Evolutionary conservation across 1,140 invertebrate species (phyloP).

Genomic region (Ruditapes philippinarum): DNA sequence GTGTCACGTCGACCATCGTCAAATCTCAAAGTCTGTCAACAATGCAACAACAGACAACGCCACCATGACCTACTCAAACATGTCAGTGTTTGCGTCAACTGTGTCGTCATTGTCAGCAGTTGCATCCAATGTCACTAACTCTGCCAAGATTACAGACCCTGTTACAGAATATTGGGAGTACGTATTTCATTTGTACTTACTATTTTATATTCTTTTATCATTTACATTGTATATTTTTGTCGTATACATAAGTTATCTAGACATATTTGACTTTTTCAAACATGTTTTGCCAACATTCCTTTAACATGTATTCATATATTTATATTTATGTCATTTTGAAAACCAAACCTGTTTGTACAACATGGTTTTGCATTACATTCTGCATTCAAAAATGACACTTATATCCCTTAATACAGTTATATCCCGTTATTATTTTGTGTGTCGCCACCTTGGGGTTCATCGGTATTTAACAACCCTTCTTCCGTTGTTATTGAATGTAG

Average conservation of each 20-base stretch:
- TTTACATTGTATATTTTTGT: too few relatives aligned
- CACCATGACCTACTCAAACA: neutral
- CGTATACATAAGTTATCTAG: neutral
- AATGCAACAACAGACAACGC: neutral
- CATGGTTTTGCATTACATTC: too few relatives aligned
- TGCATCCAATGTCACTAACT: slow-evolving; percentile 11
- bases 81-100: neutral
- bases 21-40: neutral
- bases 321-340: neutral
- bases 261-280: neutral
- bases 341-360: neutral
- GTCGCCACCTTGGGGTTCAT: too few relatives aligned
- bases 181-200: slow-evolving; percentile 68
- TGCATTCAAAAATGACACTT: too few relatives aligned
- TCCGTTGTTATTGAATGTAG: too few relatives aligned
- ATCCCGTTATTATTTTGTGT: too few relatives aligned
- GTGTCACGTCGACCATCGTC: slow-evolving; percentile 66
- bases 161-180: slow-evolving; percentile 85
- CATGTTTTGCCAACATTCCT: neutral
- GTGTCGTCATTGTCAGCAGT: neutral
- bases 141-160: slow-evolving; percentile 70
- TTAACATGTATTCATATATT: neutral
- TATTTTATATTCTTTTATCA: neutral
- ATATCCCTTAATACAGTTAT: too few relatives aligned
- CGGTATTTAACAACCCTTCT: too few relatives aligned